Base-by-base conservation (phyloP, 2,888 invertebrate species). In the Philereme transversata region DNA sequence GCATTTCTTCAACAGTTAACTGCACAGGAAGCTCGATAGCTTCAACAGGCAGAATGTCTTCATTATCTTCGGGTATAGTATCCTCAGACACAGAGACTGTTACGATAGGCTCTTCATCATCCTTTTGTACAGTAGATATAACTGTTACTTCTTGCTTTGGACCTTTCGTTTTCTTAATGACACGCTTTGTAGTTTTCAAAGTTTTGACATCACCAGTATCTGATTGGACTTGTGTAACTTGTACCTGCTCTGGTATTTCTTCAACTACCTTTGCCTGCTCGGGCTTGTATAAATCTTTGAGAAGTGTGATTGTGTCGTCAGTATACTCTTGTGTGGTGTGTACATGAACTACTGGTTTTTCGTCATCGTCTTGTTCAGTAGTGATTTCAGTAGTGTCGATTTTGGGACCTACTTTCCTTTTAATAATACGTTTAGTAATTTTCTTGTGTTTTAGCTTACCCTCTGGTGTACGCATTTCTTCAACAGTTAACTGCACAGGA, bases 391-490 rank as follows among this genome's bases (percentile, higher is more conserved):
- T 80, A 4, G 71, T 76, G 75, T 73, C 62, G 60, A 80, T 62
- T 71, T 74, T 64, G 74, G 81, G 69, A 38, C 79, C 68, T 85
- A 64, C 86, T 85, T 62, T 90, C 70, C 46, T 92, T 86, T 76
- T 90, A 22, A 88, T 84, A 0, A 80, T 70, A 4, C 82, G 82
- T 62, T 83, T 87, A 44, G 79, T 83, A 5, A 85, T 69, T 34
- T 81, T 70, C 60, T 81, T 79, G 60, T 83, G 82, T 33, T 69
- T 75, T 0, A 67, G 51, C 68, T 70, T 78, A 71, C 81, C 80
- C 38, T 81, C 78, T 43, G 78, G 74, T 51, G 71, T 64, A 33
- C 58, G 55, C 4, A 74, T 70, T 68, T 81, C 81, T 52, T 72
- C 75, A 34, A 82, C 72, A n/a, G n/a, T n/a, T n/a, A n/a, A 38